Evolutionary conservation across 2,113 vertebrate species (phyloP).

Genomic region (Crocuta crocuta): DNA sequence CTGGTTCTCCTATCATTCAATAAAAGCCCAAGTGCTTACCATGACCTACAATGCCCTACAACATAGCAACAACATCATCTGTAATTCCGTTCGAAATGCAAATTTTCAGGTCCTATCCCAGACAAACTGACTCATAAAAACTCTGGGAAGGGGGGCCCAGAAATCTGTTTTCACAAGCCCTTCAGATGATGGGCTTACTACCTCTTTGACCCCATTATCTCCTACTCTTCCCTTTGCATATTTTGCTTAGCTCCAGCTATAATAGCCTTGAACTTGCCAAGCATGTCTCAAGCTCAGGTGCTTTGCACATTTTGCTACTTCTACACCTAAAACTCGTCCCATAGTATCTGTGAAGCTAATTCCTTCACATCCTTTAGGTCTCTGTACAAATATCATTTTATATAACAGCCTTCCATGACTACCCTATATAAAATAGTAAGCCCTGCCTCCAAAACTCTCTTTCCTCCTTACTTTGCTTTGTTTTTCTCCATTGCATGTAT

Average conservation of each 20-base stretch:
- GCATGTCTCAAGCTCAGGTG: not conserved
- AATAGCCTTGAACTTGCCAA: not conserved
- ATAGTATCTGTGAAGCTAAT: not conserved
- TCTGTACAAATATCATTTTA: not conserved
- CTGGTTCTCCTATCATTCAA: not conserved
- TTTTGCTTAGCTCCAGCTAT: not conserved
- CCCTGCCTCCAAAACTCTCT: not conserved
- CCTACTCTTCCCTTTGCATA: not conserved
- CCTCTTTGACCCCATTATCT: not conserved
- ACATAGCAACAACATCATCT: not conserved
- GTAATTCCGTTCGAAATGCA: not conserved
- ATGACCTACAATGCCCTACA: not conserved
- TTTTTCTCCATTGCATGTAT: not conserved
- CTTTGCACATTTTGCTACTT: not conserved
- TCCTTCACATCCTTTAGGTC: not conserved
- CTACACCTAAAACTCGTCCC: not conserved
- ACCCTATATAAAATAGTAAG: not conserved
- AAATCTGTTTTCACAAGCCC: not conserved
- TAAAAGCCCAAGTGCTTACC: not conserved
- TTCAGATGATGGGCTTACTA: not conserved
- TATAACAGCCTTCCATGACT: not conserved
- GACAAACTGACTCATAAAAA: not conserved
- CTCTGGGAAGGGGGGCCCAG: not conserved
- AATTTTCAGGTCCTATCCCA: not conserved
- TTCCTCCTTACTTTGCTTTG: not conserved